Percentiles rank a stretch among this genome's conserved stretches.
phyloP scores from a whole-genome alignment of 2,888 invertebrate species.

The Synergus umbraculus region DNA sequence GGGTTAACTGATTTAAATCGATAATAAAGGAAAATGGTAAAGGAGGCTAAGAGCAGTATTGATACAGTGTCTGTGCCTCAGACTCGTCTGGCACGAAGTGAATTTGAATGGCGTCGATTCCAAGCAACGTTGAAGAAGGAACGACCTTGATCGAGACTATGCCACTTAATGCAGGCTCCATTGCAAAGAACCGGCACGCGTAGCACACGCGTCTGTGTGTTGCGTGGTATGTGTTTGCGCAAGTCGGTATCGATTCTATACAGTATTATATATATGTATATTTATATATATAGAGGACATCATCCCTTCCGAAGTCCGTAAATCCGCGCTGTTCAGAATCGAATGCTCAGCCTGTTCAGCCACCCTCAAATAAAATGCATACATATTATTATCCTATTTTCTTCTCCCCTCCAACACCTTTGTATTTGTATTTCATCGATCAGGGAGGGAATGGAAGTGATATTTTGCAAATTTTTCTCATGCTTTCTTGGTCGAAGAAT shows the following conservation, averaged over 20 bases:
- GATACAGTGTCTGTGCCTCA: not conserved
- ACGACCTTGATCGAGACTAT: constrained; percentile 61
- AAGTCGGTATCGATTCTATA: constrained; percentile 49
- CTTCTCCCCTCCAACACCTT: not conserved
- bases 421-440: constrained; percentile 21
- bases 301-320: constrained; percentile 47
- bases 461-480: not conserved
- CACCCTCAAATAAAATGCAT: constrained; percentile 43
- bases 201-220: constrained; percentile 34
- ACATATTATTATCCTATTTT: constrained; percentile 11
- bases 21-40: constrained; percentile 2
- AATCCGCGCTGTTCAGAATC: not conserved
- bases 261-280: not conserved
- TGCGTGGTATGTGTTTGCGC: constrained; percentile 43
- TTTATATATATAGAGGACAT: not conserved
- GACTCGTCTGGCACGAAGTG: constrained; percentile 44
- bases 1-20: not conserved
- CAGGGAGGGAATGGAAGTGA: not conserved
- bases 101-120: constrained; percentile 59
- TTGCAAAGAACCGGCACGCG: constrained; percentile 27
- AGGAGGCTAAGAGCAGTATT: not conserved
- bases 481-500: not conserved
- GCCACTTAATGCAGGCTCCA: constrained; percentile 41
- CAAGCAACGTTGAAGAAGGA: constrained; percentile 55
- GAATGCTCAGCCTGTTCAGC: constrained; percentile 39